Conservation (phyloP, 2,797 vertebrate species). For the Urosaurus nigricauda region DNA sequence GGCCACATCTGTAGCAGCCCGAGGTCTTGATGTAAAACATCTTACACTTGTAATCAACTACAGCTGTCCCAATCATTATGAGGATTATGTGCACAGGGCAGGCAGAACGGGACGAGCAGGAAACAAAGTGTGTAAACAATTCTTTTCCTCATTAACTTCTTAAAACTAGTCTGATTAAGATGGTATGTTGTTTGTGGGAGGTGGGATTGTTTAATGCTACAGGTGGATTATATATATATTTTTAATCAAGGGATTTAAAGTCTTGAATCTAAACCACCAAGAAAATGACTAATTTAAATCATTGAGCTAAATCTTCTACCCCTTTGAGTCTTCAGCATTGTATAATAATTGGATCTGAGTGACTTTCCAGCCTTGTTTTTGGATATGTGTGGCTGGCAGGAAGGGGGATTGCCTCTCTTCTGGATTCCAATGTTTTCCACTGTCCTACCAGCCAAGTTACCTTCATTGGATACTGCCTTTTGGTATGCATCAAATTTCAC, state of each 20-base stretch:
- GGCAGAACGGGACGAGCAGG: conserved; percentile 96
- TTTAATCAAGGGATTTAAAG: background rate
- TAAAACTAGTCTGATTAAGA: background rate
- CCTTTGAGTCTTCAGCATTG: no score
- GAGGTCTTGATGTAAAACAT: conserved; percentile 96
- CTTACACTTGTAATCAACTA: conserved; percentile 97
- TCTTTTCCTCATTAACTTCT: background rate
- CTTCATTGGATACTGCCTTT: no score
- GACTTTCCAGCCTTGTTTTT: no score
- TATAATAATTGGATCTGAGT: no score
- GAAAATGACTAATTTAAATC: background rate
- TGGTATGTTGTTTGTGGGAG: conserved; percentile 4
- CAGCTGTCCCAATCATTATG: conserved; percentile 97
- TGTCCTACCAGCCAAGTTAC: no score
- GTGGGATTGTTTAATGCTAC: background rate
- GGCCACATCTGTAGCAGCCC: conserved; percentile 95
- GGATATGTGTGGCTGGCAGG: no score
- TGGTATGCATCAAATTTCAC: no score
- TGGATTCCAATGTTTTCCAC: no score
- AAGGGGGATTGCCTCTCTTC: no score
- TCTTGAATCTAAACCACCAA: background rate
- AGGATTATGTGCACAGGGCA: conserved; percentile 97
- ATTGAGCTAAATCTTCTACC: background rate
- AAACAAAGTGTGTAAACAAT: conserved; percentile 87
- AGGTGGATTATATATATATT: background rate